These are phyloP conservation scores for Dicyrtoma fusca DNA, from an alignment of 2,888 invertebrate species.

Conservation along the genomic window DNA sequence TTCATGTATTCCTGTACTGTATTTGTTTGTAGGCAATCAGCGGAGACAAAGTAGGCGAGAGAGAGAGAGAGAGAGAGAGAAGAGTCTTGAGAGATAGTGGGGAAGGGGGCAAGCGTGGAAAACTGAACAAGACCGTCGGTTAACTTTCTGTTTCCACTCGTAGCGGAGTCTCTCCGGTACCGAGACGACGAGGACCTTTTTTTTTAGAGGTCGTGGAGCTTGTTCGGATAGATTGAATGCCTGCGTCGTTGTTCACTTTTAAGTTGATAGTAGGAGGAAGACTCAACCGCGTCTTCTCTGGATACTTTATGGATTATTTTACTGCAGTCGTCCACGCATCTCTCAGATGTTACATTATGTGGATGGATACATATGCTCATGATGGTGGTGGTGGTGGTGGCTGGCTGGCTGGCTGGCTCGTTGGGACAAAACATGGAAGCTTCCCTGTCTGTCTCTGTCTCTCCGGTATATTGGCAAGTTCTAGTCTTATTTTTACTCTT, in stretches of 20 bases:
- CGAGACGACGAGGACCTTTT: background rate
- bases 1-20: slow-evolving; percentile 28
- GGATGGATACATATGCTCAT: background rate
- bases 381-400: background rate
- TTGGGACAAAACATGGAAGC: background rate
- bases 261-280: background rate
- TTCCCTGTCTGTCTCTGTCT: background rate
- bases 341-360: background rate
- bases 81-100: slow-evolving; percentile 8
- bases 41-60: background rate
- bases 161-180: background rate
- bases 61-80: slow-evolving; percentile 9
- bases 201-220: background rate
- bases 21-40: slow-evolving; percentile 26
- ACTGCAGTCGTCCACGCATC: slow-evolving; percentile 7
- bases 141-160: slow-evolving; percentile 4
- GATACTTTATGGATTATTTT: slow-evolving; percentile 15
- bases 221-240: slow-evolving; percentile 1
- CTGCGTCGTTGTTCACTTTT: slow-evolving; percentile 1
- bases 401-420: too few species aligned
- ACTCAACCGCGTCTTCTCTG: background rate
- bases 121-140: background rate
- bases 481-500: too few species aligned
- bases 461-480: background rate
- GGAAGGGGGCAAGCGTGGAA: slow-evolving; percentile 13